Evolutionary conservation across 2,888 invertebrate species (phyloP).

Genomic region (Ferdinandea cuprea): DNA sequence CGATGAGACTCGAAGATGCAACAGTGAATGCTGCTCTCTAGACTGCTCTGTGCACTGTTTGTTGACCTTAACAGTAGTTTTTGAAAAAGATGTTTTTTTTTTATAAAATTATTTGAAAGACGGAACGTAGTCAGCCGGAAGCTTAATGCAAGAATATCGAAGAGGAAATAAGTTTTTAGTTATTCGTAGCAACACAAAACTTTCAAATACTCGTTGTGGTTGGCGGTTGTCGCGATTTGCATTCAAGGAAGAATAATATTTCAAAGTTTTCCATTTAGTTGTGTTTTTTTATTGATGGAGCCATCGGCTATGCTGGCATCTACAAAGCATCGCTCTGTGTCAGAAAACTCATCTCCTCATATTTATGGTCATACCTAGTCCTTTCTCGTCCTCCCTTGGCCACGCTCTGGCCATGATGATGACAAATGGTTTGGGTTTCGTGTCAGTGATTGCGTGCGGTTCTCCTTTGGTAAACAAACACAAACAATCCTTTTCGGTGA

Average conservation of each 20-base stretch:
- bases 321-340: no score
- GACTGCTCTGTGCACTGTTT: constrained; percentile 26
- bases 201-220: constrained; percentile 1
- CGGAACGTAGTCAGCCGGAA: not conserved
- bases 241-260: not conserved
- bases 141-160: constrained; percentile 11
- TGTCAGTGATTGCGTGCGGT: constrained; percentile 34
- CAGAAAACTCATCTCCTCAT: no score
- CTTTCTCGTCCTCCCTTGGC: no score
- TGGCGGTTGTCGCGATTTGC: constrained; percentile 44
- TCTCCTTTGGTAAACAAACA: constrained; percentile 5
- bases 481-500: constrained; percentile 29
- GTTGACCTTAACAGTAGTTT: constrained; percentile 17
- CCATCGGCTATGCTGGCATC: no score
- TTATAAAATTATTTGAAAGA: constrained; percentile 10
- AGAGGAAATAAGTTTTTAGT: constrained; percentile 21
- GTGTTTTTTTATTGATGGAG: not conserved
- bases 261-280: not conserved
- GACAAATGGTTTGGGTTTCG: constrained; percentile 31
- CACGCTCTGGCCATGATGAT: constrained; percentile 28
- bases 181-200: constrained; percentile 6
- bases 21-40: constrained; percentile 39
- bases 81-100: not conserved
- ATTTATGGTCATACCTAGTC: no score
- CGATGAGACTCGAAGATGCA: constrained; percentile 42